Conservation (phyloP, 2,113 vertebrate genomes). For the Anser brachyrhynchus region DNA sequence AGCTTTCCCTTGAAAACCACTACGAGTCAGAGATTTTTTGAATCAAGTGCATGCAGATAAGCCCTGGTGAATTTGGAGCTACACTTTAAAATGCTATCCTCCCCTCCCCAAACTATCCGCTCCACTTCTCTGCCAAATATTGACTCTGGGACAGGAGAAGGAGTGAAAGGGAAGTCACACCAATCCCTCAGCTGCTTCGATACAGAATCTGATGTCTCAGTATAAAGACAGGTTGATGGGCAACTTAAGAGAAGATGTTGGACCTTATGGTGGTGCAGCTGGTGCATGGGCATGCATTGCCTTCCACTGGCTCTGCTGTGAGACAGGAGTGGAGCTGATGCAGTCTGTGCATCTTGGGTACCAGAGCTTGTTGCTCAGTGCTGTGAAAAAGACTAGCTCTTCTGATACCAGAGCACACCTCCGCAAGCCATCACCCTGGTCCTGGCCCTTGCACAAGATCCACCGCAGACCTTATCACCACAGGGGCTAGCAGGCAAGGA, state of each 20-base stretch:
- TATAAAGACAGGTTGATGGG: background rate
- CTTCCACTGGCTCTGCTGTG: background rate
- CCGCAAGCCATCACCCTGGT: too few relatives aligned
- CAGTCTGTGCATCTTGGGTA: background rate
- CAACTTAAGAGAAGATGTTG: background rate
- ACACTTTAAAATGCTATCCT: background rate
- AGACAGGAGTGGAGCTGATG: background rate
- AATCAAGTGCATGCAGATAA: background rate
- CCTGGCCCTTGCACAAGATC: background rate
- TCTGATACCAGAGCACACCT: background rate
- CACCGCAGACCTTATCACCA: background rate
- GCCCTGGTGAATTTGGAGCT: background rate
- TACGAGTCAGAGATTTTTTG: background rate
- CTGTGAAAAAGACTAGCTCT: background rate
- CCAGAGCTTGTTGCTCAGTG: background rate
- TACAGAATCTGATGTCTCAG: too few relatives aligned
- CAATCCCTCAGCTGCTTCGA: background rate
- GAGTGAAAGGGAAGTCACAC: background rate
- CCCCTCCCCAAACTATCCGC: background rate
- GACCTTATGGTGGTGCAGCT: too few relatives aligned
- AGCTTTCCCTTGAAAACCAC: background rate
- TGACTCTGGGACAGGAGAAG: background rate
- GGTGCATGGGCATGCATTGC: background rate
- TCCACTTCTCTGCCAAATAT: background rate
- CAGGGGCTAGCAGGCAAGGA: background rate